Conservation (phyloP, 2,888 invertebrate genomes). For the Drosophila atripex region DNA sequence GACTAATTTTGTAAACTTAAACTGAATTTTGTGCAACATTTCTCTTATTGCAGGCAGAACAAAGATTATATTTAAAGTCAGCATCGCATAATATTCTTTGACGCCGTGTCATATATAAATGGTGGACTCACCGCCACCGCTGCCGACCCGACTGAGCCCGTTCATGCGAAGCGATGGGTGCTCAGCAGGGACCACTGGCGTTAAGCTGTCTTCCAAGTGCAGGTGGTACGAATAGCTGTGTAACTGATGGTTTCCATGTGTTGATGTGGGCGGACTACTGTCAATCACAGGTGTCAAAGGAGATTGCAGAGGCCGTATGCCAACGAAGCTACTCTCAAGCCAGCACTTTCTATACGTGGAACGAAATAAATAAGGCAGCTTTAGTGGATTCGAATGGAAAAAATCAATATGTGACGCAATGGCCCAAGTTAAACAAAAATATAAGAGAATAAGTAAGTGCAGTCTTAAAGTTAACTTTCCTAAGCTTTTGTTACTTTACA, state of each 20-base stretch:
- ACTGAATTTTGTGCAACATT: neutral
- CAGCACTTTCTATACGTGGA: constrained; percentile 87
- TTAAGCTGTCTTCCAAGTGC: constrained; percentile 47
- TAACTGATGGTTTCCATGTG: constrained; percentile 40
- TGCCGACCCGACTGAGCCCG: constrained; percentile 81
- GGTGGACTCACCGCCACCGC: constrained; percentile 85
- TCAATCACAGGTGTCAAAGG: constrained; percentile 91
- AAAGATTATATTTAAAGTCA: neutral
- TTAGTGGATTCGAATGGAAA: neutral
- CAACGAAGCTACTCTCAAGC: constrained; percentile 96
- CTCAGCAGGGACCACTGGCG: constrained; percentile 39
- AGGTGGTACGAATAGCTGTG: constrained; percentile 57
- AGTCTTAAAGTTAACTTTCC: neutral
- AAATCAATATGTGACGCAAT: constrained; percentile 25
- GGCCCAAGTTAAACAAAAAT: neutral
- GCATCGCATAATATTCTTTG: neutral
- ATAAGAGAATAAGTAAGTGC: neutral
- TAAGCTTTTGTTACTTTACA: no score
- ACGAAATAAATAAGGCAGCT: neutral
- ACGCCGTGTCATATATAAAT: constrained; percentile 73
- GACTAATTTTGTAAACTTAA: neutral
- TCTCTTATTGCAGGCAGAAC: neutral
- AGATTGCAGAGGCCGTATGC: constrained; percentile 92
- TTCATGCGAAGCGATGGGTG: constrained; percentile 83
- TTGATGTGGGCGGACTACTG: constrained; percentile 71